Base-by-base conservation (phyloP, 2,113 vertebrate genomes). In the Corythornis madagascariensis region DNA sequence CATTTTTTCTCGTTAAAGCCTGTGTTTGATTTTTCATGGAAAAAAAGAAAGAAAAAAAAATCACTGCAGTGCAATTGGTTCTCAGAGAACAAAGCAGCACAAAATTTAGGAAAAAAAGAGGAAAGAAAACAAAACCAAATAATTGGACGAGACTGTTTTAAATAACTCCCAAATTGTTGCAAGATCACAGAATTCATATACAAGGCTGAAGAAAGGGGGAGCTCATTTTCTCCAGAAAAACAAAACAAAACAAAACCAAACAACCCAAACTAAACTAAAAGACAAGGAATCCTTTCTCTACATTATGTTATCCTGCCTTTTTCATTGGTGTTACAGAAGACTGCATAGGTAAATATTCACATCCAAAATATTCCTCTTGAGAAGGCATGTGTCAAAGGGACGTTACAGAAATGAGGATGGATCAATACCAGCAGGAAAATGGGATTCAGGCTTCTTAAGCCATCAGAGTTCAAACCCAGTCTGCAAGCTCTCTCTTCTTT, bases 151-250 rank as follows among this genome's bases (percentile, higher is more conserved):
- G 60, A 76, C 47, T 22, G 9, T 52, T 91, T 87, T 31, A 83
- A 79, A 74, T 71, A 93, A 83, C 52, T 69, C 40, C 40, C 21
- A 29, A 87, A 89, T 33, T 63, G 66, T 43, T 7, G 1, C 53
- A 70, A 64, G 69, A 83, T 56, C 1, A 0, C 40, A 74, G 55
- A 83, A 89, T 48, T 77, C 52, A 53, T 66, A 28, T 25, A 29
- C 5, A 0, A 89, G 55, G 59, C 53, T 80, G 89, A 90, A 96
- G 70, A 76, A 87, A 92, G 88, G 76, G 92, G 90, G 77, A 95
- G 84, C 45, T 93, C 45, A 89, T 66, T 91, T 96, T 85, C 95
- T 92, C 88, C 33, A 52, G 59, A 45, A 57, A 78, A 64, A 67
- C 31, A 50, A 59, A 13, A 24, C 10, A 48, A 48, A 35, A 42